Conservation (phyloP, 2,888 invertebrate genomes). For the Stenolophus ochropezus region DNA sequence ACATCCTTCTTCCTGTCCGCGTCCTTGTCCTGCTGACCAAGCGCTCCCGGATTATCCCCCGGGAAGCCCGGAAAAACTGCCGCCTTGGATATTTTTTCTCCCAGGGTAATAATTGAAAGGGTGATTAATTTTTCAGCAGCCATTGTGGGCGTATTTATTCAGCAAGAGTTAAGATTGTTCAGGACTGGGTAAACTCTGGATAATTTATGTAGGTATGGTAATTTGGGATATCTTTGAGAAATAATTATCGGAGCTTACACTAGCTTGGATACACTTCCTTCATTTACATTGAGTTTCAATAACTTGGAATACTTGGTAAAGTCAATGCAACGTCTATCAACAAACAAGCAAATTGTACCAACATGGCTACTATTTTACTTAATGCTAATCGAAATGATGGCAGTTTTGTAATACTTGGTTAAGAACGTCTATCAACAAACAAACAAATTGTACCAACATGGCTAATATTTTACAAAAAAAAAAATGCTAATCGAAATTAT, state of each 20-base stretch:
- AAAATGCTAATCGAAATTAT: too few species aligned
- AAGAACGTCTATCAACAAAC: too few species aligned
- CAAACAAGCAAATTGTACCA: background rate
- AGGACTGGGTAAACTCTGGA: background rate
- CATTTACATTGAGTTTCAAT: background rate
- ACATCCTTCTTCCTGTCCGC: background rate
- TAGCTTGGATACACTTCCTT: background rate
- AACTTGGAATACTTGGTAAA: background rate
- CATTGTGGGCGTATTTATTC: background rate
- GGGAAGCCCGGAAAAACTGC: background rate
- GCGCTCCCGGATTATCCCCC: background rate
- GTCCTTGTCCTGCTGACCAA: background rate
- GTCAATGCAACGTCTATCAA: background rate
- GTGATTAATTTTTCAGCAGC: background rate
- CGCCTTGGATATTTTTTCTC: background rate
- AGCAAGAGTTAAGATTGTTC: background rate
- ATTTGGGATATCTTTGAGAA: background rate
- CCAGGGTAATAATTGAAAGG: background rate
- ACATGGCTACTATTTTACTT: background rate
- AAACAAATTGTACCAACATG: too few species aligned
- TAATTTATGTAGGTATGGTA: constrained; percentile 19
- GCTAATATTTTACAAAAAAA: too few species aligned
- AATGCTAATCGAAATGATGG: too few species aligned
- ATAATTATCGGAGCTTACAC: background rate
- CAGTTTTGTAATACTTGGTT: too few species aligned